Evolutionary conservation across 2,797 vertebrate species (phyloP).

Genomic region (Lepilemur ruficaudatus): DNA sequence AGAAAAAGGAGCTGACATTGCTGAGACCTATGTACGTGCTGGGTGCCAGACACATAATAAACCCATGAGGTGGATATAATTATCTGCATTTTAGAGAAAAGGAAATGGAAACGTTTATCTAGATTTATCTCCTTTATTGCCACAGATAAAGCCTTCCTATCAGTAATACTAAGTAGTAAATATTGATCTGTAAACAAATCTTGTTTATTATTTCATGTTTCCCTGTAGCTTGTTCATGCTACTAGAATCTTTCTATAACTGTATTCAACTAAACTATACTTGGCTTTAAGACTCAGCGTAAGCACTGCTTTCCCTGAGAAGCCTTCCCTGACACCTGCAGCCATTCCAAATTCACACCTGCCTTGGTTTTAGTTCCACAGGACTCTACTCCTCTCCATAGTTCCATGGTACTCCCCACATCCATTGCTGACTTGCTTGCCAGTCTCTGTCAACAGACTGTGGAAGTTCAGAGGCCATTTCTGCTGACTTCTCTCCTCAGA

Average conservation of each 20-base stretch:
- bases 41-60: not conserved
- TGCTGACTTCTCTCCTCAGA: not conserved
- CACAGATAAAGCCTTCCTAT: not conserved
- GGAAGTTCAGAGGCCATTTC: not conserved
- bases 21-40: not conserved
- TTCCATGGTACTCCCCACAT: not conserved
- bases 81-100: slow-evolving; percentile 1
- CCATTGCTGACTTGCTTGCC: not conserved
- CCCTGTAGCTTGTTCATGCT: not conserved
- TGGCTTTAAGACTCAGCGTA: not conserved
- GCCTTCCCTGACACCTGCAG: not conserved
- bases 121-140: not conserved
- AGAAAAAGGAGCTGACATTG: not conserved
- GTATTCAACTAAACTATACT: not conserved
- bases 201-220: not conserved
- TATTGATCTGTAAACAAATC: not conserved
- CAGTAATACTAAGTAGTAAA: not conserved
- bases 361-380: not conserved
- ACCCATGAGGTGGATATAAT: not conserved
- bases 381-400: not conserved
- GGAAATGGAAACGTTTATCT: not conserved
- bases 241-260: not conserved
- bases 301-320: not conserved
- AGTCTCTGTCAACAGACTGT: not conserved
- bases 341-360: not conserved